Evolutionary conservation across 2,113 vertebrate genomes (phyloP), one percentile per base, ranked within the genome.

Genomic region (Ictalurus punctatus): DNA sequence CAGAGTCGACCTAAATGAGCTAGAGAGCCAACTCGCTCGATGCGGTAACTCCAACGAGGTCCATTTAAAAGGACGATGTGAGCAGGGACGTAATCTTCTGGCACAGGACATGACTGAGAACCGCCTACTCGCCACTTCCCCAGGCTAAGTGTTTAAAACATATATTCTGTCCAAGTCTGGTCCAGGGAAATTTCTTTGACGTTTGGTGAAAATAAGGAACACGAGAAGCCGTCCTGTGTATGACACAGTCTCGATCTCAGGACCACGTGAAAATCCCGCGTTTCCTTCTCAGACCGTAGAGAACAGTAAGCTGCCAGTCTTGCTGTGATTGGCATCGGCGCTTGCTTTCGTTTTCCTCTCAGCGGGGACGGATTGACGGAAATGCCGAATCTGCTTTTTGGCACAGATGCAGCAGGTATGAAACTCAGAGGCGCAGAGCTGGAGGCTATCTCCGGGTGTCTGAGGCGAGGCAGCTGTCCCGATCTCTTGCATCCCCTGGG

Each of bases 321-420:
- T 83, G 74, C 65, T 86, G 85, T 73, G 54, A 83, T 89, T 86
- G 88, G 88, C 88, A 10, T 81, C 56, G 14, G n/a, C 0, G 67
- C 59, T n/a, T 7, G 58, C 85, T 87, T 52, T 87, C 56, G 89
- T 90, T 86, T 90, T 59, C 79, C 65, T 80, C 79, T 37, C 67
- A n/a, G 67, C 52, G 30, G 58, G 44, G 78, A 76, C 17, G 14
- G 58, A 48, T 76, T 52, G 34, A 83, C 12, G 40, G 88, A 86
- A 63, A 83, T 44, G 37, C 69, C 17, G 30, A 84, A 25, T 34
- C 88, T 59, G 48, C 48, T 40, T 17, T 37, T 56, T n/a, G 34
- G 86, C 13, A 1, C 30, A 37, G 58, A 85, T 23, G 23, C 23
- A 9, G 59, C 17, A 37, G 0, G 27, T 67, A 37, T 40, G 48